These are phyloP conservation scores for Gari tellinella DNA, from an alignment of 2,888 invertebrate genomes.

Conservation along the genomic window DNA sequence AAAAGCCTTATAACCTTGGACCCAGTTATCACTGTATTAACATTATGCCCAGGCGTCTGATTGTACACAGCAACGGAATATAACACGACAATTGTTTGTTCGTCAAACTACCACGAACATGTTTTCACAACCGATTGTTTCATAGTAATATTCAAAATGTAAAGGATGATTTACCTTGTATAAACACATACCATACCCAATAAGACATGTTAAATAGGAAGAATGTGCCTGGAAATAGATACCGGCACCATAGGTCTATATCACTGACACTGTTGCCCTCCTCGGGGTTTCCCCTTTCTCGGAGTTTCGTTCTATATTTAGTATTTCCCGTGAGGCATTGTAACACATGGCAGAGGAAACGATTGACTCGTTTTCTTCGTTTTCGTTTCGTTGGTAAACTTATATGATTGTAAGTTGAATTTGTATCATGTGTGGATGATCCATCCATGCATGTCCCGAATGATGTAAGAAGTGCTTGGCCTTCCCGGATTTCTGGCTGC, in stretches of 20 bases:
- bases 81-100: too few species aligned
- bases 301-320: slow-evolving; percentile 62
- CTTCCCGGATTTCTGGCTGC: background rate
- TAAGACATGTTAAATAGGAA: slow-evolving; percentile 94
- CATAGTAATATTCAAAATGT: too few species aligned
- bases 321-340: slow-evolving; percentile 73
- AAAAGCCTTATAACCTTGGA: too few species aligned
- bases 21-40: too few species aligned
- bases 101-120: too few species aligned
- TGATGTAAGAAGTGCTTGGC: background rate
- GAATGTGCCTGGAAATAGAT: slow-evolving; percentile 94
- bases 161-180: too few species aligned
- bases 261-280: slow-evolving; percentile 90
- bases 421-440: background rate
- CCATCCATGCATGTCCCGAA: background rate
- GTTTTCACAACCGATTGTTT: too few species aligned
- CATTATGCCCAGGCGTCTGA: too few species aligned
- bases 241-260: slow-evolving; percentile 91
- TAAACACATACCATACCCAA: slow-evolving; percentile 87
- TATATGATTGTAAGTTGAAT: background rate
- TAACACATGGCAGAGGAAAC: slow-evolving; percentile 52
- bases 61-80: too few species aligned
- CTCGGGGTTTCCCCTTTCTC: slow-evolving; percentile 58
- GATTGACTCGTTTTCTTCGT: background rate
- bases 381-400: background rate